Base-by-base conservation (phyloP, 2,888 invertebrate species). In the Ernsta delagoae region DNA sequence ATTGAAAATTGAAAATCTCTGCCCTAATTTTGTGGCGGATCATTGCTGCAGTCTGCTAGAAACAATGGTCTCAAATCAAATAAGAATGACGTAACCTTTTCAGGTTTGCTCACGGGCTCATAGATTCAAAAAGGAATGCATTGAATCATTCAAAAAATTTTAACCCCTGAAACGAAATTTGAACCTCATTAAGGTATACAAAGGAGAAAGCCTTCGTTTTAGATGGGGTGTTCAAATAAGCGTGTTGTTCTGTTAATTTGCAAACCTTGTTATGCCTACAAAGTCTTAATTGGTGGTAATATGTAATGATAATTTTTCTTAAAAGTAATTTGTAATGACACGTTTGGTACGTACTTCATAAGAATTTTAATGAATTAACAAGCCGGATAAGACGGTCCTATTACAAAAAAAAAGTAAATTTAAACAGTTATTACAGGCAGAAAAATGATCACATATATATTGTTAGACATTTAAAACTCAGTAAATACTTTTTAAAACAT, bases 111-210 rank as follows among this genome's bases (percentile, higher is more conserved):
- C 36, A 36, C n/a, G 50, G 36, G 50, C 36, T 36, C 34, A 34
- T 48, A 48, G 60, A 34, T 61, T 61, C 45, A 45, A 48, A 48
- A 61, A 45, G 60, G 48, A 61, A 48, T 45, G 60, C 60, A 61
- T 31, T 61, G 45, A 61, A 48, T 45, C 60, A 34, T 45, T 48
- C 39, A 16, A 36, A 31, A 45, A 45, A 31, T 60, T 60, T 34
- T 31, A 45, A 60, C 6, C 43, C 45, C 45, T 60, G 60, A 60
- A 60, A 60, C 60, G 45, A 48, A 61, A 61, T 61, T 61, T 61
- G 48, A 48, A 61, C 61, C 61, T 48, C 60, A 60, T 60, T 60
- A 60, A 43, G 43, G n/a, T 34, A 60, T 7, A 60, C 60, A 60
- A 60, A 48, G 7, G 7, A 48, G 48, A 7, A 48, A 16, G 48